Evolutionary conservation across 2,888 invertebrate genomes (phyloP), one percentile per base, ranked within the genome.

Genomic region (Drosophila robusta): DNA sequence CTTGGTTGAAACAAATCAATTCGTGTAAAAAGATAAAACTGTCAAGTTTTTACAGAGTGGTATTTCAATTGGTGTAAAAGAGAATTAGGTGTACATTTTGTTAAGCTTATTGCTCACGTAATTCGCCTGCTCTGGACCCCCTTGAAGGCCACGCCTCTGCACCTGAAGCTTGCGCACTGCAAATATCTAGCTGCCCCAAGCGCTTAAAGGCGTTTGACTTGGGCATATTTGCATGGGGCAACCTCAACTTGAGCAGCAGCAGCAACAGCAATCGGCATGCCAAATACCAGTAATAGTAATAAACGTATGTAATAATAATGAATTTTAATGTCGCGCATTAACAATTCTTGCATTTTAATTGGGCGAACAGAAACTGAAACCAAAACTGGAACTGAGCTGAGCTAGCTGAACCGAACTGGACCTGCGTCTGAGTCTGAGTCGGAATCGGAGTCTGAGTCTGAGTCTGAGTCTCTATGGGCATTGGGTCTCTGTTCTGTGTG

Each of bases 261-360:
- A 34, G 26, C n/a, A 52, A 42, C 16, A 80, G 57, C 82, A 72
- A 81, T 78, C 70, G 72, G 64, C 80, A 83, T 73, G 70, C 79
- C 77, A 50, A 89, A 82, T 75, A 68, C 47, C 60, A 69, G 70
- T 89, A 78, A 78, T 60, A 78, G 84, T 61, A 81, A 85, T 89
- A 85, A 84, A 78, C 88, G 86, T 79, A 70, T 82, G 87, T 89
- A 85, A 85, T 85, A 85, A 89, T 87, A 89, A 85, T 85, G 85
- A 87, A 89, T 86, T 86, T 86, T 86, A 86, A 86, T 86, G 85
- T 74, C 71, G 86, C 86, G 80, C 89, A 88, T 89, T 85, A 89
- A 86, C 89, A 85, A 85, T 85, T 85, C 89, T 82, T 88, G 85
- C 89, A 89, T 89, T 88, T 89, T 86, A 86, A 86, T 89, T 88